A percentile compares a stretch with the other conserved stretches of the same genome.
These are phyloP conservation scores for Nothocercus nigrocapillus DNA, from an alignment of 2,113 vertebrate genomes.

Conservation along the genomic window DNA sequence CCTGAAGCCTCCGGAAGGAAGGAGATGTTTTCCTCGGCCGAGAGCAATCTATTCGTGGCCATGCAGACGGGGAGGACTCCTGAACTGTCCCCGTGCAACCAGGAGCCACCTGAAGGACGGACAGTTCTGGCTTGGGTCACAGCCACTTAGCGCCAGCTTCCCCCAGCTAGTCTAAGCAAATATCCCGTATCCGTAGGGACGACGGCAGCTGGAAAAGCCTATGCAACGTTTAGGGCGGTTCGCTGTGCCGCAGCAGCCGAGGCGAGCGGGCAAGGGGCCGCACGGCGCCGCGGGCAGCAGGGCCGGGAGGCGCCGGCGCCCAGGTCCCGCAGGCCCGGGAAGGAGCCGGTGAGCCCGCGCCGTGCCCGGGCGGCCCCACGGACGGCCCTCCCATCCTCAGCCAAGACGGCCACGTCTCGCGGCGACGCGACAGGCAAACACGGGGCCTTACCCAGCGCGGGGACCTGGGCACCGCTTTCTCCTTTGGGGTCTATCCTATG, in stretches of 20 bases:
- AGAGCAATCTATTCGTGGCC: not conserved
- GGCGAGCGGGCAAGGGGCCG: not conserved
- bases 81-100: fast-evolving
- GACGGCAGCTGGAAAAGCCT: not conserved
- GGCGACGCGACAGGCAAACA: too few relatives aligned
- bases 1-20: not conserved
- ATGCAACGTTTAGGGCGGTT: not conserved
- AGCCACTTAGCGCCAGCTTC: not conserved
- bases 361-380: too few relatives aligned
- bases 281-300: not conserved
- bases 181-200: not conserved
- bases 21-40: fast-evolving
- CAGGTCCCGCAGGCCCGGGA: too few relatives aligned
- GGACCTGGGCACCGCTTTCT: not conserved
- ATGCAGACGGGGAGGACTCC: not conserved
- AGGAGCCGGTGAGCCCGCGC: too few relatives aligned
- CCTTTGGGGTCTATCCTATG: not conserved
- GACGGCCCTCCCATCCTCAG: too few relatives aligned
- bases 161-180: not conserved
- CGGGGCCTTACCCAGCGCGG: not conserved
- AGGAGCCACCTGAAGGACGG: not conserved
- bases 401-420: too few relatives aligned
- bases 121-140: not conserved
- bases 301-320: too few relatives aligned
- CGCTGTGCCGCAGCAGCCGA: not conserved